phyloP scores from a whole-genome alignment of 2,888 invertebrate species.

The Ypsolopha scabrella region DNA sequence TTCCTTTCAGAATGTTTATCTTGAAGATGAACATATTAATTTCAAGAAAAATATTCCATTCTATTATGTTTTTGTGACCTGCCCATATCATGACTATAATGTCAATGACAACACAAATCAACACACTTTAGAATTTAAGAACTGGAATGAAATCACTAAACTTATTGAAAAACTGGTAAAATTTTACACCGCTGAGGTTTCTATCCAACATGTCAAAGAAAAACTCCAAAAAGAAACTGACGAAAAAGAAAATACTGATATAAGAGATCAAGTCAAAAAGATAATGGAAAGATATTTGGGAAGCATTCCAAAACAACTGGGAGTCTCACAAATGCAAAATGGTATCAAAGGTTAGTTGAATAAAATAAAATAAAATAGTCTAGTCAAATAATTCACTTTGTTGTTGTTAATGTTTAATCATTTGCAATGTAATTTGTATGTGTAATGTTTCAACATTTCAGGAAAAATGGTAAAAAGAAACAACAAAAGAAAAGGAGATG shows the following conservation, averaged over 20 bases:
- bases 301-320: conserved; percentile 30
- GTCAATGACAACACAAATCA: conserved; percentile 54
- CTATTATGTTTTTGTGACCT: conserved; percentile 68
- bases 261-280: conserved; percentile 44
- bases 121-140: conserved; percentile 65
- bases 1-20: conserved; percentile 18
- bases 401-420: too few species aligned
- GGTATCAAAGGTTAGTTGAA: conserved; percentile 44
- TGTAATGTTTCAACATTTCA: too few species aligned
- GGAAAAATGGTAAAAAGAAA: conserved; percentile 41
- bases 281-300: conserved; percentile 51
- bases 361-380: neutral
- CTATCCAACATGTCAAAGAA: conserved; percentile 1
- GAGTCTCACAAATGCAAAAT: conserved; percentile 39
- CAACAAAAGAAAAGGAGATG: conserved; percentile 12
- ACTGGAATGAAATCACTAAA: conserved; percentile 51
- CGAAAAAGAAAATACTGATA: conserved; percentile 12
- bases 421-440: too few species aligned
- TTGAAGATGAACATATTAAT: conserved; percentile 18
- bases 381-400: neutral
- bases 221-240: too few species aligned
- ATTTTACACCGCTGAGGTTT: conserved; percentile 34
- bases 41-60: conserved; percentile 30
- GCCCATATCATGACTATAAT: conserved; percentile 67
- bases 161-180: conserved; percentile 38